phyloP scores from a whole-genome alignment of 1,140 invertebrate genomes.

The Sarcophaga peregrina region DNA sequence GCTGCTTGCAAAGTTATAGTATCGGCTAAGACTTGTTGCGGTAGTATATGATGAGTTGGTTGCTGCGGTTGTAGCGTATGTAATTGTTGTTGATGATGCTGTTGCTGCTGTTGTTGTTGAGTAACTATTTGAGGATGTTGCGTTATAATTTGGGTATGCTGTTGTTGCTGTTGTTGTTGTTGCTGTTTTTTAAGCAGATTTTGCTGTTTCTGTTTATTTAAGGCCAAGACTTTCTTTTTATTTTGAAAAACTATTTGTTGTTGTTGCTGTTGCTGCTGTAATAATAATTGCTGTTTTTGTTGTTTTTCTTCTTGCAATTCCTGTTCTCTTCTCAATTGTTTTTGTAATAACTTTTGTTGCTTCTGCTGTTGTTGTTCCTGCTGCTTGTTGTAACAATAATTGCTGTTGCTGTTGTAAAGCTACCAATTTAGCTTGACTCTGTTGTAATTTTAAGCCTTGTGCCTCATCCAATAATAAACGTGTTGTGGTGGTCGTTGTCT shows the following conservation, averaged over 20 bases:
- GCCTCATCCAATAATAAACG: constrained; percentile 49
- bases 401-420: constrained; percentile 47
- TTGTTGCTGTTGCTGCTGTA: constrained; percentile 49
- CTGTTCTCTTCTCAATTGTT: constrained; percentile 33
- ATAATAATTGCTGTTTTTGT: constrained; percentile 49
- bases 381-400: constrained; percentile 38
- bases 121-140: constrained; percentile 44
- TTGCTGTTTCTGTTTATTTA: constrained; percentile 43
- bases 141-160: constrained; percentile 45
- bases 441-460: constrained; percentile 45
- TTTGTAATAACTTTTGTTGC: constrained; percentile 44
- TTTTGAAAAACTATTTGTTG: constrained; percentile 51
- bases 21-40: not conserved
- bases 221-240: constrained; percentile 48
- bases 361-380: constrained; percentile 48
- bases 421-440: constrained; percentile 52
- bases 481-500: constrained; percentile 31
- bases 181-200: constrained; percentile 48
- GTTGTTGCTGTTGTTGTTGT: constrained; percentile 51
- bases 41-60: constrained; percentile 44
- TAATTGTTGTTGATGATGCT: constrained; percentile 48
- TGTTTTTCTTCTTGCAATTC: constrained; percentile 15
- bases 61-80: constrained; percentile 44
- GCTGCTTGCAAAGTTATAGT: not conserved
- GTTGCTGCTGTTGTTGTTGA: constrained; percentile 47